Percentiles rank a stretch among this genome's conserved stretches.
Evolutionary conservation across 2,888 invertebrate genomes (phyloP).

Genomic region (Chymomyza procnemis): DNA sequence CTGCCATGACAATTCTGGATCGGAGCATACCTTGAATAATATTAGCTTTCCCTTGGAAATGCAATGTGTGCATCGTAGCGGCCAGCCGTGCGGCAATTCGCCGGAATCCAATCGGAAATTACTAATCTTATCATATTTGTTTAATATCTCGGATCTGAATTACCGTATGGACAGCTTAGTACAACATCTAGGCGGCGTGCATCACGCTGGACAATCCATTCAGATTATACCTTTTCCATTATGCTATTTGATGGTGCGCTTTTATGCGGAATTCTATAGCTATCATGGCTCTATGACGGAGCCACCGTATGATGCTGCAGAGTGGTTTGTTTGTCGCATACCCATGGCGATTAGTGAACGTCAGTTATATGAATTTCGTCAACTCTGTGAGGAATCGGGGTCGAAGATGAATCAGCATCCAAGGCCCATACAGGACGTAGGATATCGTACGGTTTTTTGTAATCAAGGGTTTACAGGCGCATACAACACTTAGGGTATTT

Average conservation of each 20-base stretch:
- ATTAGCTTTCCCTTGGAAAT: conserved; percentile 81
- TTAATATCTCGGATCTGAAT: conserved; percentile 80
- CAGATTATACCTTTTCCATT: conserved; percentile 81
- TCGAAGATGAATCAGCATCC: too few species aligned
- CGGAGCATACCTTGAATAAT: conserved; percentile 81
- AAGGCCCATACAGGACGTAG: too few species aligned
- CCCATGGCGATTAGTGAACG: conserved; percentile 80
- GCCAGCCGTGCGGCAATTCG: conserved; percentile 32
- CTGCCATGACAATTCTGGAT: conserved; percentile 80
- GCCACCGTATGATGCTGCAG: conserved; percentile 81
- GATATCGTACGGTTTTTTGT: too few species aligned
- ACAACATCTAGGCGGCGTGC: conserved; percentile 78
- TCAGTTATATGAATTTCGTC: conserved; percentile 78
- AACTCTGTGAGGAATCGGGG: too few species aligned
- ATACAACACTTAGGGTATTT: too few species aligned
- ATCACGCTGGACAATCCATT: conserved; percentile 75
- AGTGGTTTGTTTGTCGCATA: conserved; percentile 81
- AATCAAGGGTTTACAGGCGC: too few species aligned
- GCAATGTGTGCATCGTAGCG: conserved; percentile 75
- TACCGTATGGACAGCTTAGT: conserved; percentile 80
- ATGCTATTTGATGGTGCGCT: conserved; percentile 80
- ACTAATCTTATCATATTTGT: conserved; percentile 79
- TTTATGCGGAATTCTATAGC: conserved; percentile 80
- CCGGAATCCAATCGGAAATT: conserved; percentile 70
- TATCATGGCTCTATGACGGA: conserved; percentile 81